Evolutionary conservation across 2,113 vertebrate genomes (phyloP).

Genomic region (Acrocephalus arundinaceus): DNA sequence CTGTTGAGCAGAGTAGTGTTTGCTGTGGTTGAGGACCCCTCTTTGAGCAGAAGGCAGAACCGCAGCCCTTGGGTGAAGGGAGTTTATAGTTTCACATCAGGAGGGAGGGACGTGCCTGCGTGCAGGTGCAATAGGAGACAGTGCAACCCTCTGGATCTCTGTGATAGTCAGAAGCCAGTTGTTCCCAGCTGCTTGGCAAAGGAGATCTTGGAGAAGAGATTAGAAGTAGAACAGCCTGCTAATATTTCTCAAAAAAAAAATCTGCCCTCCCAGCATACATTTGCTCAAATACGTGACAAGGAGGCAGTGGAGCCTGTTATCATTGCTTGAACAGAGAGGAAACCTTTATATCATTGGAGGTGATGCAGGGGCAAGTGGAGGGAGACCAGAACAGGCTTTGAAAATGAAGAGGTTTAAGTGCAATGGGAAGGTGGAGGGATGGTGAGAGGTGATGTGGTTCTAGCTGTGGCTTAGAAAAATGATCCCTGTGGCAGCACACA

Average conservation of each 20-base stretch:
- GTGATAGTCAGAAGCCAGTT: neutral
- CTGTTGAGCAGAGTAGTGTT: neutral
- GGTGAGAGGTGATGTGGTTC: neutral
- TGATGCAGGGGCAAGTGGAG: neutral
- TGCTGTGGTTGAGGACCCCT: neutral
- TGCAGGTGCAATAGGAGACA: neutral
- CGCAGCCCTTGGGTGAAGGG: neutral
- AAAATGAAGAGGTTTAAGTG: neutral
- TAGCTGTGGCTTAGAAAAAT: neutral
- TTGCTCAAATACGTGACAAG: neutral
- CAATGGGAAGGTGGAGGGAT: neutral
- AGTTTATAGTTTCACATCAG: neutral
- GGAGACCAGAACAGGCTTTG: neutral
- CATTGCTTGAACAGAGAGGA: neutral
- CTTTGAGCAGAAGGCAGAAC: neutral
- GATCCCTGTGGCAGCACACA: neutral
- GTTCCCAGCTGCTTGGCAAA: neutral
- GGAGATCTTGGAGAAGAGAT: neutral
- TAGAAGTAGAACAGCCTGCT: neutral
- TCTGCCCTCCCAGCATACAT: neutral
- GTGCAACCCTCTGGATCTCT: rapidly evolving
- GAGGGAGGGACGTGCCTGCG: rapidly evolving
- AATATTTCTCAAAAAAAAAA: neutral
- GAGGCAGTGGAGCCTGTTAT: neutral
- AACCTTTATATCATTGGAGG: neutral